Percentiles rank a stretch among this genome's conserved stretches.
Conservation (phyloP, 2,113 vertebrate genomes). For the Platysternon megacephalum region DNA sequence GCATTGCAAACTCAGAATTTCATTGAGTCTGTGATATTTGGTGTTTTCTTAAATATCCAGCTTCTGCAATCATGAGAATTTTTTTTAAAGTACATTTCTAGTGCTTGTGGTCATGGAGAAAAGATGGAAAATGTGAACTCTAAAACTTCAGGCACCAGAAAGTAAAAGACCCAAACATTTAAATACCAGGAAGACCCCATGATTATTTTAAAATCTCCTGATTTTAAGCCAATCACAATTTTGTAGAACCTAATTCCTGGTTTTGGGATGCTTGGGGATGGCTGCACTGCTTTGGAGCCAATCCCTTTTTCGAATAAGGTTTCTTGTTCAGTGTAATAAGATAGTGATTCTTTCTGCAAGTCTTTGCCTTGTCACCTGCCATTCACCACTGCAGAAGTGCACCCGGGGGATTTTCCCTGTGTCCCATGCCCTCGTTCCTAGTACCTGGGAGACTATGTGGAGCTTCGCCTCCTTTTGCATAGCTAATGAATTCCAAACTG, state of each 20-base stretch:
- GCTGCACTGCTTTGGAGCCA: background rate
- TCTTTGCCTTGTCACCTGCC: background rate
- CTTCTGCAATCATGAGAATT: background rate
- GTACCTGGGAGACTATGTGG: background rate
- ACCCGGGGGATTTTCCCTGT: background rate
- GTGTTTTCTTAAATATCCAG: background rate
- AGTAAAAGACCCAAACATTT: background rate
- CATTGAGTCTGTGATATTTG: background rate
- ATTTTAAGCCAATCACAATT: background rate
- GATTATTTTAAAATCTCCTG: background rate
- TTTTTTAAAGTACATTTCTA: background rate
- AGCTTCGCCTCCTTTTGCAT: conserved; percentile 22
- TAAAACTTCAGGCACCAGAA: background rate
- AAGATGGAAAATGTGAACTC: background rate
- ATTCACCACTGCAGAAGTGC: background rate
- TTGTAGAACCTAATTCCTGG: background rate
- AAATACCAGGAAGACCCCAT: background rate
- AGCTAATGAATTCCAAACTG: background rate
- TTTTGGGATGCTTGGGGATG: background rate
- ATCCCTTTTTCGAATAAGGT: background rate
- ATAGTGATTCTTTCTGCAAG: background rate
- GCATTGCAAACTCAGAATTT: background rate
- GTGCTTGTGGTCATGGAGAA: background rate
- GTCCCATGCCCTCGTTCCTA: background rate
- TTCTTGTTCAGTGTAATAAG: background rate